A percentile compares a stretch with the other conserved stretches of the same genome.
These are phyloP conservation scores for Leucoma salicis DNA, from an alignment of 2,888 invertebrate genomes.

Conservation along the genomic window DNA sequence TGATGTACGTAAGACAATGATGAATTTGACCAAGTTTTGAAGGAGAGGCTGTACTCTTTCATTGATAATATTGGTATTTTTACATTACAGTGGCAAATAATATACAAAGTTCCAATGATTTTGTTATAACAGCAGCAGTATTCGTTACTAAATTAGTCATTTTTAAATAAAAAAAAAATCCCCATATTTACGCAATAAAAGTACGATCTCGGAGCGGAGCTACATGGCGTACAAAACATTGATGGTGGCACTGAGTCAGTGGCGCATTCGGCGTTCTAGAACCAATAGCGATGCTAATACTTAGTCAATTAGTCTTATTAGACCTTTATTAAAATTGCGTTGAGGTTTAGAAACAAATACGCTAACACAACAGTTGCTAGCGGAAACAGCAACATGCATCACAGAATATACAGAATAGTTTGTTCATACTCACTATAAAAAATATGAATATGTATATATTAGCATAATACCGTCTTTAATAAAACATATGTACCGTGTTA, in stretches of 20 bases:
- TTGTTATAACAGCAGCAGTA: conserved; percentile 21
- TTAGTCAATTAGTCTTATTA: conserved; percentile 36
- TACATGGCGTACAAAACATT: conserved; percentile 77
- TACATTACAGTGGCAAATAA: background rate
- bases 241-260: conserved; percentile 68
- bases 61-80: background rate
- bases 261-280: conserved; percentile 59
- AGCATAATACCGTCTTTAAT: background rate
- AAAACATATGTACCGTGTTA: too few species aligned
- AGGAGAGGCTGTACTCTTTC: background rate
- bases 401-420: too few species aligned
- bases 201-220: conserved; percentile 62
- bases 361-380: background rate
- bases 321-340: conserved; percentile 2
- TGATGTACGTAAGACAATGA: too few species aligned
- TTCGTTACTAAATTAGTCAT: conserved; percentile 21
- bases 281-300: conserved; percentile 51
- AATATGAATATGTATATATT: too few species aligned
- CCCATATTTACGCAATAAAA: conserved; percentile 79
- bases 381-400: background rate
- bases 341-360: conserved; percentile 6
- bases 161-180: conserved; percentile 36
- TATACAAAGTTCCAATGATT: background rate
- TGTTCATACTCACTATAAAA: too few species aligned
- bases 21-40: background rate